Base-by-base conservation (phyloP, 53 echinoderm and acorn worm genomes). In the Holothuria scabra region DNA sequence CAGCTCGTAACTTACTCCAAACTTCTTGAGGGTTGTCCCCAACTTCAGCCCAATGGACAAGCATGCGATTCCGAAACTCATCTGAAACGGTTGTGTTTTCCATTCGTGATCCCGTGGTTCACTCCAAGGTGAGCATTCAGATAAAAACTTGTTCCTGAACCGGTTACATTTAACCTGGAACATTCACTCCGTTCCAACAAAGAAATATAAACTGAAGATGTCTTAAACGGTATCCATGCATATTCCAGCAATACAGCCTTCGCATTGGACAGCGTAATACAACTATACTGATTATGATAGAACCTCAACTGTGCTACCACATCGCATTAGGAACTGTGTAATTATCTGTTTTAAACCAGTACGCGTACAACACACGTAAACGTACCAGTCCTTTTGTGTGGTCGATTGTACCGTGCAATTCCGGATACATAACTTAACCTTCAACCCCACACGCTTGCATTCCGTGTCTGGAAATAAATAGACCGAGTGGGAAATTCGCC, bases 41-140 rank as follows among this genome's bases (percentile, higher is more conserved):
- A 41, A 85, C 71, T 48, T 85, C 85, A 38, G 85, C 49, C 85
- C 85, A 85, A 26, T 85, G 85, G 9, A 59, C 71, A 6, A 76
- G 32, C 46, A 85, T 85, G 18, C 85, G 60, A 60, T 85, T 75
- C 22, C 85, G 85, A 32, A 85, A 69, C 61, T 85, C 85, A n/a
- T 85, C 85, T n/a, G 85, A 85, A 85, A 85, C 68, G 60, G 52
- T 70, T 10, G 60, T 44, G 23, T 85, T 33, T 23, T 71, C 74
- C 85, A 85, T 85, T 28, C 52, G 52, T 52, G 18, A 18, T 52
- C 16, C 52, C 18, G 52, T 52, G 52, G 52, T 52, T 52, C 52
- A 52, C 52, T 14, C 52, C 18, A 52, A 52, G 52, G 52, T 52
- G 52, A 14, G 18, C 52, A 6, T 52, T 52, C 3, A 52, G 52